Evolutionary conservation across 2,113 vertebrate species (phyloP).

Genomic region (Sinocyclocheilus anshuiensis): DNA sequence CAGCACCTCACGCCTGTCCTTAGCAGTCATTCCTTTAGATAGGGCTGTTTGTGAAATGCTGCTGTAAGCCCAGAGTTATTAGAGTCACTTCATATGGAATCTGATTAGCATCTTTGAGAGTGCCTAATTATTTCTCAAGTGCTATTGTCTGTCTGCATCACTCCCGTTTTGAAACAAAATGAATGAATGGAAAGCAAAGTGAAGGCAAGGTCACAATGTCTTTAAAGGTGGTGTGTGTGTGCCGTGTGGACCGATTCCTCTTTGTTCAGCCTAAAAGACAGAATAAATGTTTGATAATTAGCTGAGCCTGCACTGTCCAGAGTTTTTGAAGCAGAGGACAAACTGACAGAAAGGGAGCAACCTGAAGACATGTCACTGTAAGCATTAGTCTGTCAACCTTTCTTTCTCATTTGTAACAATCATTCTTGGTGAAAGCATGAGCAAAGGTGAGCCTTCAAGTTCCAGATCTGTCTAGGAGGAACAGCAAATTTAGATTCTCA

Average conservation of each 20-base stretch:
- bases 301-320: not conserved
- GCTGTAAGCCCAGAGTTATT: not conserved
- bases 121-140: slow-evolving; percentile 42
- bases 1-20: not conserved
- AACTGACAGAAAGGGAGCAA: slow-evolving; percentile 36
- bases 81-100: not conserved
- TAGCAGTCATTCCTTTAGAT: not conserved
- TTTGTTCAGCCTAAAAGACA: slow-evolving; percentile 44
- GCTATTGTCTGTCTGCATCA: slow-evolving; percentile 4
- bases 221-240: slow-evolving; percentile 8
- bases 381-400: slow-evolving; percentile 29
- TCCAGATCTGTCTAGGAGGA: slow-evolving; percentile 27
- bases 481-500: slow-evolving; percentile 38
- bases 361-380: not conserved
- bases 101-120: slow-evolving; percentile 42
- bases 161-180: slow-evolving; percentile 14
- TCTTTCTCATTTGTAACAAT: slow-evolving; percentile 27
- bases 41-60: not conserved
- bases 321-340: slow-evolving; percentile 15
- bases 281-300: slow-evolving; percentile 51
- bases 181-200: slow-evolving; percentile 6
- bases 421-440: not conserved
- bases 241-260: not conserved
- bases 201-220: slow-evolving; percentile 32
- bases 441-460: slow-evolving; percentile 16